Evolutionary conservation across 1,140 invertebrate genomes (phyloP), one percentile per base, ranked within the genome.

Genomic region (Aphelinus atriplicis): DNA sequence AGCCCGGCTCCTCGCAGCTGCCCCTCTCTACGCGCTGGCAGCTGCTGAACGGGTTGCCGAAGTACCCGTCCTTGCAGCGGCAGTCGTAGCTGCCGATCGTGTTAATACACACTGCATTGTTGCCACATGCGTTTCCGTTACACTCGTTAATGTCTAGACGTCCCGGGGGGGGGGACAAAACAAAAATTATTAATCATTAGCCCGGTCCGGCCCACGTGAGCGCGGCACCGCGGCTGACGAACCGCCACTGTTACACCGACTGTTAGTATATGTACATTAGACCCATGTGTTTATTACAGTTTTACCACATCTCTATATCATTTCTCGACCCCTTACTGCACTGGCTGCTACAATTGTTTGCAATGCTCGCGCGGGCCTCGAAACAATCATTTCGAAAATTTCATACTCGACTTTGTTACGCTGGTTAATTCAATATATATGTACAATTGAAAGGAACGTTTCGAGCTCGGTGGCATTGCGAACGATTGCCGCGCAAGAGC

Each of bases 31-130:
- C 87, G 81, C 90, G 88, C 48, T 91, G 90, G 81, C 95, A 97
- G 76, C 92, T 91, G 71, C 92, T 89, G 81, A 96, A 96, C 0
- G 96, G 95, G 90, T 97, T 96, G 60, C 96, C 96, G 67, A 92
- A 91, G 83, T 92, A 94, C 58, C 92, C 92, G 71, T 93, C 93
- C 78, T 93, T 91, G 81, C 96, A 98, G 2, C 93, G 90, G 84
- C 96, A 98, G 81, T 96, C 95, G 80, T 93, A 97, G 78, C 93
- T 93, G 61, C 96, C 96, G 3, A 92, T 90, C 0, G 94, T 95
- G 81, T 97, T 97, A 58, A 97, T 93, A 81, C 96, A 97, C 43
- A 94, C 92, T 1, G 96, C 95, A 84, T 95, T 95, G 75, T 91
- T 89, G 42, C 95, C 96, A 84, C 96, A 97, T 2, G 94, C 93